Evolutionary conservation across 2,888 invertebrate genomes (phyloP).

Genomic region (Polyommatus iphigenia): DNA sequence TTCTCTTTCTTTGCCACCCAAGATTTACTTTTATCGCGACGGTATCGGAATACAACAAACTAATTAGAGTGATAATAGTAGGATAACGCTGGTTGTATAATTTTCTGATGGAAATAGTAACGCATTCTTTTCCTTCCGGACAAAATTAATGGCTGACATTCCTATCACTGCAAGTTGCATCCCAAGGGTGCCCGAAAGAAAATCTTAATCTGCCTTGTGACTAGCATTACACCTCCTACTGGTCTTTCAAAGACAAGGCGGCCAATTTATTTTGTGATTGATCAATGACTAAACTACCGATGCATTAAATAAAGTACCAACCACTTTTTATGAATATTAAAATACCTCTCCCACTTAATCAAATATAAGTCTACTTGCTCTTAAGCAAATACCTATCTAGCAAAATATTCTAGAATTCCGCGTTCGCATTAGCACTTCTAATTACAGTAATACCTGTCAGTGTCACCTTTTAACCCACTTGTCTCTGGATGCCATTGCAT

Average conservation of each 20-base stretch:
- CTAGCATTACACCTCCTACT: too few relatives aligned
- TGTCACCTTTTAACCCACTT: conserved; percentile 78
- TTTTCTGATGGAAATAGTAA: background rate
- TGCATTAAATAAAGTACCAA: too few relatives aligned
- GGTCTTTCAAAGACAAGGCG: too few relatives aligned
- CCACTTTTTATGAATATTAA: too few relatives aligned
- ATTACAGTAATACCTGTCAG: conserved; percentile 69
- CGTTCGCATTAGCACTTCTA: conserved; percentile 63
- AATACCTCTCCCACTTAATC: too few relatives aligned
- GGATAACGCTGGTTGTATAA: background rate
- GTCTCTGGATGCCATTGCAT: conserved; percentile 69
- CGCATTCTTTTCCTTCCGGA: too few relatives aligned
- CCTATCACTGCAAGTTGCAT: too few relatives aligned
- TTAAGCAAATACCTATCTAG: background rate
- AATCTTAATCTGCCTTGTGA: too few relatives aligned
- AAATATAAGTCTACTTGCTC: background rate
- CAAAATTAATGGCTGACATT: too few relatives aligned
- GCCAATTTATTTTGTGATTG: too few relatives aligned
- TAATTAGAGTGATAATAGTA: background rate
- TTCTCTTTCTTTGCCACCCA: conserved; percentile 12
- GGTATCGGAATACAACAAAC: background rate
- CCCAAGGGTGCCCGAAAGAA: too few relatives aligned
- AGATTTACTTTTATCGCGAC: background rate
- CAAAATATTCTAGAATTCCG: conserved; percentile 38
- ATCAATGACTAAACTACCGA: too few relatives aligned